Percentiles rank a stretch among this genome's conserved stretches.
These are phyloP conservation scores for Grammomys dolichurus DNA, from an alignment of 2,113 vertebrate genomes.

Conservation along the genomic window DNA sequence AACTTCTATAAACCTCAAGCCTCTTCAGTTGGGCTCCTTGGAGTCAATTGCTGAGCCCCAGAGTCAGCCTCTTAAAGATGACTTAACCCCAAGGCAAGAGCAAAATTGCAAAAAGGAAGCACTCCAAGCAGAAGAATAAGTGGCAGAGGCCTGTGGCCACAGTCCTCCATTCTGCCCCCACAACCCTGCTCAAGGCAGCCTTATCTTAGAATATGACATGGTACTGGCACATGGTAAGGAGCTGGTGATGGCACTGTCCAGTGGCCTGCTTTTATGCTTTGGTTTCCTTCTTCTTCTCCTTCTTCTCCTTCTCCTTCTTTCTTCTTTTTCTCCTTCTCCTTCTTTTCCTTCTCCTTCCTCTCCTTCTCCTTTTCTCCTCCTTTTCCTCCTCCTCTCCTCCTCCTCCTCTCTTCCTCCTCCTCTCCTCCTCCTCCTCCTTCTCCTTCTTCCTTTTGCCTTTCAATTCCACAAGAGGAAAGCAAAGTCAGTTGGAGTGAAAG, in stretches of 20 bases:
- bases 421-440: too few relatives aligned
- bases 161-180: neutral
- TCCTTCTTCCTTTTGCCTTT: neutral
- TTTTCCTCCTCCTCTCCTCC: too few relatives aligned
- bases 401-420: too few relatives aligned
- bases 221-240: accelerated
- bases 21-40: neutral
- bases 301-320: too few relatives aligned
- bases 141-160: neutral
- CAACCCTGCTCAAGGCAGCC: neutral
- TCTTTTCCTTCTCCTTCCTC: too few relatives aligned
- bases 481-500: neutral
- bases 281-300: neutral
- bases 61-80: constrained; percentile 13
- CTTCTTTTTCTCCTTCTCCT: too few relatives aligned
- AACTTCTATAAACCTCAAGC: neutral
- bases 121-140: neutral
- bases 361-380: too few relatives aligned
- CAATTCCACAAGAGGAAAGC: neutral
- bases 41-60: neutral
- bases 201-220: neutral
- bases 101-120: neutral
- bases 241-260: neutral
- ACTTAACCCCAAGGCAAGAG: neutral
- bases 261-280: neutral